phyloP scores from a whole-genome alignment of 2,113 vertebrate genomes.

The Casuarius casuarius region DNA sequence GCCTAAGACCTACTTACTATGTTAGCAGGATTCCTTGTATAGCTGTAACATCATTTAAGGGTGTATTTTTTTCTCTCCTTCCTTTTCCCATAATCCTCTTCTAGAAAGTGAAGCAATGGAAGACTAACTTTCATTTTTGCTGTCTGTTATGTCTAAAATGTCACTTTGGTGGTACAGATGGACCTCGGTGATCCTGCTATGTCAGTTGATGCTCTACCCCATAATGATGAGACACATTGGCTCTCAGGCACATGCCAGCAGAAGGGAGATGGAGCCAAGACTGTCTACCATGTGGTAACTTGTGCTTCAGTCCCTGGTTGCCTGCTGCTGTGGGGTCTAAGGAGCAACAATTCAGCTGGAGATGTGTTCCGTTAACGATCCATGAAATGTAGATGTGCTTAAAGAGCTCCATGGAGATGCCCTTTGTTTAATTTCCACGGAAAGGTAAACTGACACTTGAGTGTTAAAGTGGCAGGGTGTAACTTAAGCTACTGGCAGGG shows the following conservation, averaged over 20 bases:
- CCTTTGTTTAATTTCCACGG: background rate
- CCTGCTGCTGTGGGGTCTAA: background rate
- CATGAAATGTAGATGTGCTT: background rate
- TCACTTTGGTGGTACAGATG: rapidly evolving
- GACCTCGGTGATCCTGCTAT: background rate
- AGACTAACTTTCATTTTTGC: background rate
- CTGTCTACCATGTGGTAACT: background rate
- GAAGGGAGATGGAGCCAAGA: background rate
- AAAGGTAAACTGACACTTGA: background rate
- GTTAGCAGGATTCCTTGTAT: background rate
- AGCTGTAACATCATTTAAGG: background rate
- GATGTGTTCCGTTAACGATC: background rate
- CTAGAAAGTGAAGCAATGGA: background rate
- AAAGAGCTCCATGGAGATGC: background rate
- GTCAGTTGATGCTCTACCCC: rapidly evolving
- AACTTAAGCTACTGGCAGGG: background rate
- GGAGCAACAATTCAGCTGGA: background rate
- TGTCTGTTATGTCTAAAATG: background rate
- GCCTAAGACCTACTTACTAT: background rate
- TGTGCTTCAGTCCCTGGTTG: background rate
- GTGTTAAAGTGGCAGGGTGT: background rate
- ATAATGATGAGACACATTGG: background rate
- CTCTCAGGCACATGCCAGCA: background rate
- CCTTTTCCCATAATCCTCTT: background rate
- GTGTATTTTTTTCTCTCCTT: background rate